Base-by-base conservation (phyloP, 1,140 invertebrate genomes). In the Caenorhabditis brenneri region DNA sequence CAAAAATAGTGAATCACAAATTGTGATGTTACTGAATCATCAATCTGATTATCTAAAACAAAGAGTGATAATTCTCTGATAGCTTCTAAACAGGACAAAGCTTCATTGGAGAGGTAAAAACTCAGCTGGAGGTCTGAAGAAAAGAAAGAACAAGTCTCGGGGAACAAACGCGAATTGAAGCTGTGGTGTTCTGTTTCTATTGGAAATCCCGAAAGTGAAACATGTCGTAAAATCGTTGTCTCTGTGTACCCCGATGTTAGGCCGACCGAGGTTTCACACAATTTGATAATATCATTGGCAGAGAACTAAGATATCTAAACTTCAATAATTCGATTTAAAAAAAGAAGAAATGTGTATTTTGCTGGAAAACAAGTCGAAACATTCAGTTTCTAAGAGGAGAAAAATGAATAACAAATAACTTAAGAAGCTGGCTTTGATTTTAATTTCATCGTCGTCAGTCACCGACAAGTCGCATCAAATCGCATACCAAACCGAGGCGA, bases 161-260 rank as follows among this genome's bases (percentile, higher is more conserved):
- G 65, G 65, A 74, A 74, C 65, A 74, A 74, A 46, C 36, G 65
- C 10, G 36, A 46, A 74, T 74, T n/a, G 33, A 27, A 27, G 22
- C 19, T 58, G 53, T 58, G 53, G 65, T 74, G 65, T 74, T 74
- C 65, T 74, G 22, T 74, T n/a, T 74, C 65, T 24, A 74, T 74
- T 42, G 65, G 29, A 74, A 46, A 74, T 74, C 65, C 65, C 65
- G 65, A 74, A 74, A 74, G 65, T 74, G 65, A 74, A 74, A 74
- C 65, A 74, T 74, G 65, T 74, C 65, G 65, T 74, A 74, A 74
- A 74, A 74, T 22, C 22, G 36, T 74, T 39, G 33, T 74, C 36
- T 74, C 65, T 74, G n/a, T n/a, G 65, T 42, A 16, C 36, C 33
- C 65, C 29, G 36, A 74, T 74, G 65, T 24, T 65, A 12, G 3